phyloP scores from a whole-genome alignment of 2,888 invertebrate species.

The Caenorhabditis parvicauda region DNA sequence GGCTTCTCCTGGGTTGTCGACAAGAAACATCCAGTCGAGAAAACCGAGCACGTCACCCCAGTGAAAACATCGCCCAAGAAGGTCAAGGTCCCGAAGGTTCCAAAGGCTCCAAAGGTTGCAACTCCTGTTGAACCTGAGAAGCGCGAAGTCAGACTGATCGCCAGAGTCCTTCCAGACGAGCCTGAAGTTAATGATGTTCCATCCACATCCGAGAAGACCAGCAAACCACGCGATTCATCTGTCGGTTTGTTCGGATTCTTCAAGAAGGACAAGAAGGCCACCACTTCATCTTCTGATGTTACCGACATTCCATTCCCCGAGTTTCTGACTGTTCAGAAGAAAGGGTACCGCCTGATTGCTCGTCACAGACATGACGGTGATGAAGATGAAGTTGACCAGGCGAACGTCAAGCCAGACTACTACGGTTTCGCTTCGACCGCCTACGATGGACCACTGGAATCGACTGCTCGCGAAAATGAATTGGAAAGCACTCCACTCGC shows the following conservation, averaged over 20 bases:
- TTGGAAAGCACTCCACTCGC: no score
- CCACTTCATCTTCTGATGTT: no score
- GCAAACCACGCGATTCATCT: not conserved
- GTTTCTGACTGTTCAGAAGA: no score
- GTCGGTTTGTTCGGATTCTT: not conserved
- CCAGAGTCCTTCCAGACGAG: conserved; percentile 8
- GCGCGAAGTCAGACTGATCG: conserved; percentile 3
- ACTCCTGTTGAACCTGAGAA: conserved; percentile 3
- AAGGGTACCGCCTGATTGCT: not conserved
- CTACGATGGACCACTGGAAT: no score
- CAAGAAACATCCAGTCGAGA: conserved; percentile 2
- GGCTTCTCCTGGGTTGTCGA: conserved; percentile 24
- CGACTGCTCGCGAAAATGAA: no score
- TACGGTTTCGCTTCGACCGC: no score
- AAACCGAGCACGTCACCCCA: no score
- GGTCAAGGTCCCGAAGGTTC: no score
- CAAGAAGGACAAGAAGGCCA: not conserved
- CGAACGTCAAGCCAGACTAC: conserved; percentile 3
- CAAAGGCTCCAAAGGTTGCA: no score
- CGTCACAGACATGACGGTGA: conserved; percentile 12
- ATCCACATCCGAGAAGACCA: not conserved
- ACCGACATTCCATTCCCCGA: no score
- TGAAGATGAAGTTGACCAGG: conserved; percentile 20
- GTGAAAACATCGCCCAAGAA: conserved; percentile 6
- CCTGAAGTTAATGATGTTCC: conserved; percentile 5